Conservation (phyloP, 1,140 invertebrate genomes). For the Sarcophaga bullata region DNA sequence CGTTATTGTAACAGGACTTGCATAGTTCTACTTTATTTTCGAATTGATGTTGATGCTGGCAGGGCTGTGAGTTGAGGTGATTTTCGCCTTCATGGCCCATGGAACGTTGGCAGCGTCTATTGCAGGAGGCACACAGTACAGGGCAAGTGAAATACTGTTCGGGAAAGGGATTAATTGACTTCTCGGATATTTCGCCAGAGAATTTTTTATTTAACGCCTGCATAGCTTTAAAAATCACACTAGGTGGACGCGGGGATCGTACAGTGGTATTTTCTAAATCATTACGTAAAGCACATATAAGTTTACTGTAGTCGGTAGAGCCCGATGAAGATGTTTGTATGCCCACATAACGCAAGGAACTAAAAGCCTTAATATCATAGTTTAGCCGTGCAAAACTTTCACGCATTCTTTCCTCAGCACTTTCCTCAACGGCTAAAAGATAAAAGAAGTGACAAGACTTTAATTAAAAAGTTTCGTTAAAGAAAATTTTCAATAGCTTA, state of each 20-base stretch:
- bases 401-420: constrained; percentile 75
- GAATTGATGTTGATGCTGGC: constrained; percentile 81
- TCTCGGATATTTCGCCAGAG: constrained; percentile 74
- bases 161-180: constrained; percentile 75
- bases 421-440: constrained; percentile 68
- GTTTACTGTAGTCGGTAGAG: constrained; percentile 70
- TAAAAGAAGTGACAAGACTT: background rate
- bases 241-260: constrained; percentile 73
- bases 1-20: constrained; percentile 69
- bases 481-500: constrained; percentile 42
- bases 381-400: constrained; percentile 73
- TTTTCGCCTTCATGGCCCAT: constrained; percentile 82
- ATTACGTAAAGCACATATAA: constrained; percentile 68
- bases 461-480: background rate
- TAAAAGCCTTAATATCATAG: constrained; percentile 77
- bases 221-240: constrained; percentile 75
- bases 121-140: constrained; percentile 78
- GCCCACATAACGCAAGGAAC: constrained; percentile 69
- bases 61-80: constrained; percentile 71
- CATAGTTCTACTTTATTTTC: constrained; percentile 82
- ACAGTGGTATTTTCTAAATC: constrained; percentile 77
- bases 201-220: constrained; percentile 82
- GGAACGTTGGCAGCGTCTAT: constrained; percentile 74
- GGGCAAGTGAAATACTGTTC: constrained; percentile 86
- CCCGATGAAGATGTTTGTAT: constrained; percentile 66